phyloP scores from a whole-genome alignment of 2,888 invertebrate species.

The Stenolophus ochropezus region DNA sequence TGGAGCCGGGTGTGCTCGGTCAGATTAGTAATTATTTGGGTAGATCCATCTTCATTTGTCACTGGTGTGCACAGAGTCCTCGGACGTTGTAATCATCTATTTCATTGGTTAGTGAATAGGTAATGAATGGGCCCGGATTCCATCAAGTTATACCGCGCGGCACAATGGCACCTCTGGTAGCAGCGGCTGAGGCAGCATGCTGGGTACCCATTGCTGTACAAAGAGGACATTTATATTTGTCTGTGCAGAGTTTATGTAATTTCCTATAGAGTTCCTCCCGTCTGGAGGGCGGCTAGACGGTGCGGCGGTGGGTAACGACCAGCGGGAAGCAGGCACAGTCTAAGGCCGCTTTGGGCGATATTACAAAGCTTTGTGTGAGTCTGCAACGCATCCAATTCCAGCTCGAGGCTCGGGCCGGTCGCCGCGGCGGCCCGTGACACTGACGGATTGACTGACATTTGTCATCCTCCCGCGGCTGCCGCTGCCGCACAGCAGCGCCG shows the following conservation, averaged over 20 bases:
- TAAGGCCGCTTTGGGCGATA: conserved; percentile 70
- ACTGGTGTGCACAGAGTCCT: conserved; percentile 68
- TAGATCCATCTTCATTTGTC: conserved; percentile 73
- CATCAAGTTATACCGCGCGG: conserved; percentile 68
- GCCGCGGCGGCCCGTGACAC: conserved; percentile 75
- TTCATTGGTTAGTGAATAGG: conserved; percentile 74
- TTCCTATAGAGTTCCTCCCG: conserved; percentile 73
- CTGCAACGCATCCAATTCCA: conserved; percentile 74
- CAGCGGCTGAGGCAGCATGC: conserved; percentile 66
- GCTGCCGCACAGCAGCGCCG: conserved; percentile 71
- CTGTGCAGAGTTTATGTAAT: conserved; percentile 75
- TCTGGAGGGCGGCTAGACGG: neutral
- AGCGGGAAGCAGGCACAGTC: conserved; percentile 68
- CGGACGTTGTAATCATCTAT: conserved; percentile 74
- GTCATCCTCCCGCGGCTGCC: conserved; percentile 79
- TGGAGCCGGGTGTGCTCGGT: conserved; percentile 68
- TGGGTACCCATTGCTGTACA: conserved; percentile 72
- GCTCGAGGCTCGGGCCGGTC: conserved; percentile 63
- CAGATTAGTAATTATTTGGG: conserved; percentile 74
- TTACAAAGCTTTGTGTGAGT: conserved; percentile 74
- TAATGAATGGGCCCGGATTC: conserved; percentile 73
- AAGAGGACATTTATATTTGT: conserved; percentile 75
- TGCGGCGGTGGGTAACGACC: conserved; percentile 29
- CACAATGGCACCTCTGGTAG: conserved; percentile 70
- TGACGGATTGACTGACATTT: conserved; percentile 82